phyloP scores from a whole-genome alignment of 2,113 vertebrate genomes.

The Gambusia affinis region DNA sequence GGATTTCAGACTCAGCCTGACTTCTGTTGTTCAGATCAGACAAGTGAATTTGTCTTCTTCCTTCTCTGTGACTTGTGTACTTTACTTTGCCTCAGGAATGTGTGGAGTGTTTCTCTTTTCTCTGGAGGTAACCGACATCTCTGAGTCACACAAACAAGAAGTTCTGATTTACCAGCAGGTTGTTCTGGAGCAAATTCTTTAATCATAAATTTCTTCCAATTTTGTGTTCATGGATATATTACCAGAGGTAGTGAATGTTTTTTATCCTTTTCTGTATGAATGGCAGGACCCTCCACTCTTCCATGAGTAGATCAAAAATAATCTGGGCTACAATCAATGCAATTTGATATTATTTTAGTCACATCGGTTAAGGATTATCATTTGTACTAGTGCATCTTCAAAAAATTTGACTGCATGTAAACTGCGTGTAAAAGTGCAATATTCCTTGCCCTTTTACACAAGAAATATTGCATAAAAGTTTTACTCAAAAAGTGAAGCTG shows the following conservation, averaged over 20 bases:
- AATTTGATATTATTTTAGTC: too few species aligned
- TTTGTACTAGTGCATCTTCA: too few species aligned
- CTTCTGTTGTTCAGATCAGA: background rate
- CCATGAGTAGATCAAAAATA: too few species aligned
- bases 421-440: too few species aligned
- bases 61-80: background rate
- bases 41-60: background rate
- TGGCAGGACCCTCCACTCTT: too few species aligned
- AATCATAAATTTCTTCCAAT: constrained; percentile 15
- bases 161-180: constrained; percentile 2
- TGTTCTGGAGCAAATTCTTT: constrained; percentile 4
- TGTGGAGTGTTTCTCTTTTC: background rate
- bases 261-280: background rate
- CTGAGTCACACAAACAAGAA: background rate
- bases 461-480: too few species aligned
- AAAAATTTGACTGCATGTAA: too few species aligned
- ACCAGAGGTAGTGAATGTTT: background rate
- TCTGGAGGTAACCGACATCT: background rate
- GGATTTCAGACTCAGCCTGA: background rate
- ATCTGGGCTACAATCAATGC: too few species aligned
- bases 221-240: constrained; percentile 15
- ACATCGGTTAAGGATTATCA: too few species aligned
- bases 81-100: background rate
- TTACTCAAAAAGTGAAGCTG: too few species aligned
- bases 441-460: too few species aligned